Evolutionary conservation across 1,140 invertebrate species (phyloP).

Genomic region (Dryas iulia): DNA sequence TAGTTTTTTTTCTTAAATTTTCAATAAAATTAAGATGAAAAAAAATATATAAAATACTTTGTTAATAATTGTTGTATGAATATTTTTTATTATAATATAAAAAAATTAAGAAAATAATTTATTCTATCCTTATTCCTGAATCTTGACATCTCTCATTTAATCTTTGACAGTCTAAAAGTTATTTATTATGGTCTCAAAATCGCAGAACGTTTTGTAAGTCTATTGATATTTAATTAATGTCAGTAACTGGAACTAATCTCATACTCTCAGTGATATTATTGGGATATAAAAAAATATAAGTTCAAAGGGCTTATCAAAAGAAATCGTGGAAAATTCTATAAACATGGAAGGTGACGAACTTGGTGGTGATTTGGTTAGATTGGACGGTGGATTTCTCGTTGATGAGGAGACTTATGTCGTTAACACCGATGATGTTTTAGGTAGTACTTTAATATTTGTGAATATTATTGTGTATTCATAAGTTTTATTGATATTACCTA

Average conservation of each 20-base stretch:
- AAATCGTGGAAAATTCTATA: not conserved
- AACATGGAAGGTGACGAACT: slow-evolving; percentile 67
- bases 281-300: not conserved
- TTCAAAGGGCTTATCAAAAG: not conserved
- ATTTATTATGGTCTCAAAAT: not conserved
- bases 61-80: no score
- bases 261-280: not conserved
- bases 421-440: slow-evolving; percentile 63
- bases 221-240: not conserved
- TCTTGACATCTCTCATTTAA: not conserved
- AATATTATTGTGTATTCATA: not conserved
- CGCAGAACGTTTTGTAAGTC: not conserved
- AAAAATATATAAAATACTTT: no score
- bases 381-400: slow-evolving; percentile 63
- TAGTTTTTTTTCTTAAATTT: no score
- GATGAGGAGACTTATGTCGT: slow-evolving; percentile 68
- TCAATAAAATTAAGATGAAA: no score
- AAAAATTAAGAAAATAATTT: not conserved
- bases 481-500: not conserved
- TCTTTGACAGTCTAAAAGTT: not conserved
- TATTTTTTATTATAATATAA: no score
- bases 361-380: slow-evolving; percentile 61
- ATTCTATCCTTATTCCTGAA: no score
- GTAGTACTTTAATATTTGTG: slow-evolving; percentile 37
- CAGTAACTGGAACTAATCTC: not conserved